Percentiles rank a stretch among this genome's conserved stretches.
These are phyloP conservation scores for Pandemis corylana DNA, from an alignment of 2,888 invertebrate species.

Conservation along the genomic window DNA sequence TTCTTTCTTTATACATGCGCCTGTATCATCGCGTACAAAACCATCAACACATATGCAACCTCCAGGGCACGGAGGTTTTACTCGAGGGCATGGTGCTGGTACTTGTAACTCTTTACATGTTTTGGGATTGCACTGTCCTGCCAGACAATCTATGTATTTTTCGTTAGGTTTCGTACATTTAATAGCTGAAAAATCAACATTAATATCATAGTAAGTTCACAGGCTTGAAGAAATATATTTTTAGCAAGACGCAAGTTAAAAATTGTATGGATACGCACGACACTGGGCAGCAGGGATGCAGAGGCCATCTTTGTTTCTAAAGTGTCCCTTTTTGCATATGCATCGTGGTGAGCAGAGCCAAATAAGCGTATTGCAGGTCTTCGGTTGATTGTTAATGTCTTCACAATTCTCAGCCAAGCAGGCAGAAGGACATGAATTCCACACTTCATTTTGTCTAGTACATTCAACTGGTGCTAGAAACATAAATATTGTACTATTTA, in stretches of 20 bases:
- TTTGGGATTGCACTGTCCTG: conserved; percentile 25
- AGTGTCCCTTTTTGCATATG: conserved; percentile 41
- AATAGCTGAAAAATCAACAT: neutral
- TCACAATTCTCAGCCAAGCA: conserved; percentile 42
- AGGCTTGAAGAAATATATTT: neutral
- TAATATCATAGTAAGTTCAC: neutral
- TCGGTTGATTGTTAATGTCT: conserved; percentile 38
- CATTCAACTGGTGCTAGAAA: conserved; percentile 42
- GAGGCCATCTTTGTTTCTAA: conserved; percentile 40
- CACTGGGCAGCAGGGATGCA: conserved; percentile 42
- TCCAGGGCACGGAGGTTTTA: conserved; percentile 21
- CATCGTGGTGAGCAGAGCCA: conserved; percentile 43
- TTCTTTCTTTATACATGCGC: conserved; percentile 21
- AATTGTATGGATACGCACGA: conserved; percentile 15
- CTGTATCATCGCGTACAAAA: conserved; percentile 13
- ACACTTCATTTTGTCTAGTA: conserved; percentile 43
- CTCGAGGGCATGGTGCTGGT: conserved; percentile 20
- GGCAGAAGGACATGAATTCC: conserved; percentile 38
- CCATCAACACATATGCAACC: conserved; percentile 33
- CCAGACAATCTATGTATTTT: conserved; percentile 20
- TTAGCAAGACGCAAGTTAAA: neutral
- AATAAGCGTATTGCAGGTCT: conserved; percentile 33
- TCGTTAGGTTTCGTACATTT: conserved; percentile 28
- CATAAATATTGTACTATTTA: neutral
- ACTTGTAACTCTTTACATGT: conserved; percentile 29